phyloP scores from a whole-genome alignment of 2,797 vertebrate genomes.

The Triplophysa bombifrons region DNA sequence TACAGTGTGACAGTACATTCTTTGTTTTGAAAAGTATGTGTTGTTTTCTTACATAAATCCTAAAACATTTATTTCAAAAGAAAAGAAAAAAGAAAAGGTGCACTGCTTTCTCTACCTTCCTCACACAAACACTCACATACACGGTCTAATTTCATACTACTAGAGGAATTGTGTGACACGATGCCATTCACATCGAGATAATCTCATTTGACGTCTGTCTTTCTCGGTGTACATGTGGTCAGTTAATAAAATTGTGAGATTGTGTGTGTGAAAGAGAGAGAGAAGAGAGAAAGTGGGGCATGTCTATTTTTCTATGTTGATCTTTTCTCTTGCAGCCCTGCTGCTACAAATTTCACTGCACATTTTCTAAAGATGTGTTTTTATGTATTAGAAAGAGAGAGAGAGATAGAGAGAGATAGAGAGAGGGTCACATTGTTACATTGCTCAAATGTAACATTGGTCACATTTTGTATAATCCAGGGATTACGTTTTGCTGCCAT shows the following conservation, averaged over 20 bases:
- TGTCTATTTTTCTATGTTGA: neutral
- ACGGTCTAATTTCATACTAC: neutral
- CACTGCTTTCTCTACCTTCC: neutral
- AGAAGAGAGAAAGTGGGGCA: neutral
- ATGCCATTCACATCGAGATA: neutral
- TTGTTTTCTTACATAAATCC: no score
- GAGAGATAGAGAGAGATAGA: slow-evolving; percentile 8
- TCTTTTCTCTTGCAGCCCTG: neutral
- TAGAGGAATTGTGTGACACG: neutral
- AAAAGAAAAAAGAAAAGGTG: no score
- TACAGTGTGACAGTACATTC: no score
- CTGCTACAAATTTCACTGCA: neutral
- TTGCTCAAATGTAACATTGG: neutral
- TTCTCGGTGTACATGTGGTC: neutral
- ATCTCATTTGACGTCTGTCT: neutral
- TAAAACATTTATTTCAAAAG: no score
- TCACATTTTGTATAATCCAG: slow-evolving; percentile 44
- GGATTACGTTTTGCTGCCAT: slow-evolving; percentile 42
- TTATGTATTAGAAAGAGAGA: neutral
- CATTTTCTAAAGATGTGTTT: slow-evolving; percentile 3
- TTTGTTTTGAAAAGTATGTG: no score
- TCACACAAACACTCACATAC: neutral
- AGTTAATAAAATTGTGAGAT: neutral
- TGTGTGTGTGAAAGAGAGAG: neutral
- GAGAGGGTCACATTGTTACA: neutral